Evolutionary conservation across 2,888 invertebrate species (phyloP), one percentile per base, ranked within the genome.

Genomic region (Tetramorium bicarinatum): DNA sequence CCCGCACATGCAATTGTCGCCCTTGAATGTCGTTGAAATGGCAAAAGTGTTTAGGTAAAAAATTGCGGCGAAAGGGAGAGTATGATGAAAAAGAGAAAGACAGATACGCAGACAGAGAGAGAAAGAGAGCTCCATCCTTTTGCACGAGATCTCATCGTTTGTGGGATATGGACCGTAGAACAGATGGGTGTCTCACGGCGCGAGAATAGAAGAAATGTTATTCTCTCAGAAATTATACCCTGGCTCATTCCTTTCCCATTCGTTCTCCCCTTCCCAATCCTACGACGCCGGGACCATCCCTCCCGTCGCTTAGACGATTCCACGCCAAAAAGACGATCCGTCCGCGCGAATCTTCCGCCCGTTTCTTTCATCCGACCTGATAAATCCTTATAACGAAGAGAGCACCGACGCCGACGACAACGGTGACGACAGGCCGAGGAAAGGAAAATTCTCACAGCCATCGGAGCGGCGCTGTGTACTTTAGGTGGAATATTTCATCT

Each of bases 141-240:
- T 52, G 18, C 18, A 11, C 62, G 61, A 11, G 11, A 18, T 25
- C 83, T 84, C 87, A 85, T 87, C 85, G 85, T 86, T 87, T 80
- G 77, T 81, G 87, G 89, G 89, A 91, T 93, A 93, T 91, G 91
- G 90, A 87, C 85, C 91, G 91, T 79, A 88, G 89, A 91, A 91
- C 89, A 91, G 88, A 92, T 91, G 90, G 89, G 85, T 90, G 91
- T 90, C 89, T 90, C 89, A 85, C 90, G 87, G 49, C 84, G 86
- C 67, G 69, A 76, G 85, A 75, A 64, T 67, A 67, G 90, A 91
- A 89, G 91, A 92, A 91, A 92, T 91, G 91, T 91, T 66, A 91
- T 91, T 92, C 92, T 89, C 90, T 88, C 86, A 86, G 90, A 92
- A 93, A 93, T 92, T 92, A 92, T 93, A 90, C 87, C 41, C 66